These are phyloP conservation scores for Melieria omissa DNA, from an alignment of 2,888 invertebrate genomes.

Conservation along the genomic window DNA sequence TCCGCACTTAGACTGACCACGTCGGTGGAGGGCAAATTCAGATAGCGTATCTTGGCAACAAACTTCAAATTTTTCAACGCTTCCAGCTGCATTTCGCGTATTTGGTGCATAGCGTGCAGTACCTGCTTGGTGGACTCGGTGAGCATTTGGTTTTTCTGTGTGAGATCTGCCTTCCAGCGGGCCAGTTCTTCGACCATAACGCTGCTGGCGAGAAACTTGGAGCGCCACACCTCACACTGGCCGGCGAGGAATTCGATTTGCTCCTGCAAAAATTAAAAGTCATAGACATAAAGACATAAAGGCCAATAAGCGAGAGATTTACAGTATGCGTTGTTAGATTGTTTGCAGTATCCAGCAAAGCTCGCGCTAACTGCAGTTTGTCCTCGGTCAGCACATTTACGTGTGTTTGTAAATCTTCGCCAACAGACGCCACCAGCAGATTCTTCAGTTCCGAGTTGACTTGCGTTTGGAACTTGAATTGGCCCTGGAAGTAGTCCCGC, in stretches of 20 bases:
- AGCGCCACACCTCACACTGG: constrained; percentile 96
- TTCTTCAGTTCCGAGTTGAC: constrained; percentile 93
- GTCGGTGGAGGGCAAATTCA: constrained; percentile 64
- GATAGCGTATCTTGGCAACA: constrained; percentile 61
- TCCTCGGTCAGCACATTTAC: constrained; percentile 93
- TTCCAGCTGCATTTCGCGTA: constrained; percentile 66
- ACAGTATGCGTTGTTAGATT: constrained; percentile 86
- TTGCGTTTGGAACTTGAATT: constrained; percentile 87
- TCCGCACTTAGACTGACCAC: constrained; percentile 63
- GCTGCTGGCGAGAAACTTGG: constrained; percentile 95
- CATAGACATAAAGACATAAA: background rate
- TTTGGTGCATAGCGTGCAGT: constrained; percentile 60
- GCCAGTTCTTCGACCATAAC: constrained; percentile 94
- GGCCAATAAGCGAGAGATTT: constrained; percentile 30
- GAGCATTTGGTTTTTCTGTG: constrained; percentile 68
- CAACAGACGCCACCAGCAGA: constrained; percentile 92
- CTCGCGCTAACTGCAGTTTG: constrained; percentile 86
- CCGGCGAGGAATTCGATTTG: constrained; percentile 93
- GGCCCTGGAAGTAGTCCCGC: constrained; percentile 79
- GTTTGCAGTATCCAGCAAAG: constrained; percentile 85
- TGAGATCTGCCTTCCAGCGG: constrained; percentile 83
- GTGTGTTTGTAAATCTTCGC: constrained; percentile 90
- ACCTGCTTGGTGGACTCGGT: constrained; percentile 62
- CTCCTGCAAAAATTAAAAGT: constrained; percentile 69
- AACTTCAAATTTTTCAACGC: constrained; percentile 65